phyloP scores from a whole-genome alignment of 2,113 vertebrate species.

The Peucedramus taeniatus region DNA sequence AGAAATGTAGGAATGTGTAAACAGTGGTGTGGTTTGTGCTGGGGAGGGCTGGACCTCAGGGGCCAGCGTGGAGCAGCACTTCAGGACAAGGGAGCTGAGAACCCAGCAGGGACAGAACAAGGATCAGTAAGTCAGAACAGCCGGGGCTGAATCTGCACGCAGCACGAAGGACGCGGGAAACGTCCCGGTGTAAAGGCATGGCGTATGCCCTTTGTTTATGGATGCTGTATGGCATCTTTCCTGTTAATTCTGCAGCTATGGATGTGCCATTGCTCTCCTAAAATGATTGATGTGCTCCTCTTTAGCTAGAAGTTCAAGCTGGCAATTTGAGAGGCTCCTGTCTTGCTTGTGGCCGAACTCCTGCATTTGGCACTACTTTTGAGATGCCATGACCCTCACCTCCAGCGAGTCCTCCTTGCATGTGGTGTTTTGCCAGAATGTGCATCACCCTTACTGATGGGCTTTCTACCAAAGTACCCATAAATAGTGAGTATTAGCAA shows the following conservation, averaged over 20 bases:
- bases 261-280: neutral
- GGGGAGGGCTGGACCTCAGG: neutral
- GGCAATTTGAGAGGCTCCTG: neutral
- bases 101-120: neutral
- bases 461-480: neutral
- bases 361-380: neutral
- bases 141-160: accelerated
- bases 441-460: neutral
- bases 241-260: neutral
- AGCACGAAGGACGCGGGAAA: neutral
- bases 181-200: neutral
- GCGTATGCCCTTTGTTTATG: too few species aligned
- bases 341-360: neutral
- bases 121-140: neutral
- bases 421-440: neutral
- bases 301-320: neutral
- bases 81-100: neutral
- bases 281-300: neutral
- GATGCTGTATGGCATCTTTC: neutral
- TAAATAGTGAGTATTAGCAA: neutral
- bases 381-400: neutral
- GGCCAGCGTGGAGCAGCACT: neutral
- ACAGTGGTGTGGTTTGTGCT: neutral
- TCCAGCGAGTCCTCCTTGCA: neutral
- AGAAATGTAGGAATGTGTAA: conserved; percentile 31